Percentiles rank a stretch among this genome's conserved stretches.
phyloP scores from a whole-genome alignment of 2,888 invertebrate species.

The Lasioglossum zephyrum region DNA sequence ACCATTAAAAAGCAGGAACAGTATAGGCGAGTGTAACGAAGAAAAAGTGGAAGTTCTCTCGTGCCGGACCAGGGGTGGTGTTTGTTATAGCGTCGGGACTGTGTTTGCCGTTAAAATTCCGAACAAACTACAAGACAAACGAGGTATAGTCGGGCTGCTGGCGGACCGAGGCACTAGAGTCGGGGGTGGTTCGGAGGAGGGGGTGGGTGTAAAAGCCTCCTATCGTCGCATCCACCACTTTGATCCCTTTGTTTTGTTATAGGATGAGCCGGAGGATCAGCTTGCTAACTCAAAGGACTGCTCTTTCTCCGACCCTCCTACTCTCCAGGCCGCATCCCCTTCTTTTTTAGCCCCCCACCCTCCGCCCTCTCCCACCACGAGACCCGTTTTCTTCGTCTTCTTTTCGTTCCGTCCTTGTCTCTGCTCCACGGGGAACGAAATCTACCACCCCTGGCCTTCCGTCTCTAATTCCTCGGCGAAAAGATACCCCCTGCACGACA shows the following conservation, averaged over 20 bases:
- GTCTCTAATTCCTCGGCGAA: constrained; percentile 49
- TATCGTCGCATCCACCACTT: constrained; percentile 70
- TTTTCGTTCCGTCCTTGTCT: constrained; percentile 9
- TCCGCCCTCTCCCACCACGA: constrained; percentile 2
- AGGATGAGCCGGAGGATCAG: constrained; percentile 75
- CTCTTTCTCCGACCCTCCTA: constrained; percentile 42
- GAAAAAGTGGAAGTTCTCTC: constrained; percentile 52
- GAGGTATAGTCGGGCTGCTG: constrained; percentile 60
- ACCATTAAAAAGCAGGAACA: constrained; percentile 40
- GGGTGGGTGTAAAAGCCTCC: constrained; percentile 59
- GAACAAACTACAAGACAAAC: constrained; percentile 75
- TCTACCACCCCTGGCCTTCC: constrained; percentile 28
- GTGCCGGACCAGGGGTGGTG: constrained; percentile 14
- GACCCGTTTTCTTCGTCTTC: constrained; percentile 15
- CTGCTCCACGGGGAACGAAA: constrained; percentile 22
- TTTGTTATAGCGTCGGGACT: constrained; percentile 64
- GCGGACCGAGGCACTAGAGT: constrained; percentile 19
- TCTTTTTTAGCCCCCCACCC: background rate
- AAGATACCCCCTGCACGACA: constrained; percentile 40
- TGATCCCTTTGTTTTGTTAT: constrained; percentile 76
- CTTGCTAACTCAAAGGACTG: constrained; percentile 76
- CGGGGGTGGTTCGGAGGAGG: constrained; percentile 9
- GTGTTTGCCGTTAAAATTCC: constrained; percentile 74
- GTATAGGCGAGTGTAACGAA: constrained; percentile 39
- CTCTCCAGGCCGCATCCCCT: background rate